Conservation (phyloP, 2,113 vertebrate genomes). For the Todiramphus saurophagus region DNA sequence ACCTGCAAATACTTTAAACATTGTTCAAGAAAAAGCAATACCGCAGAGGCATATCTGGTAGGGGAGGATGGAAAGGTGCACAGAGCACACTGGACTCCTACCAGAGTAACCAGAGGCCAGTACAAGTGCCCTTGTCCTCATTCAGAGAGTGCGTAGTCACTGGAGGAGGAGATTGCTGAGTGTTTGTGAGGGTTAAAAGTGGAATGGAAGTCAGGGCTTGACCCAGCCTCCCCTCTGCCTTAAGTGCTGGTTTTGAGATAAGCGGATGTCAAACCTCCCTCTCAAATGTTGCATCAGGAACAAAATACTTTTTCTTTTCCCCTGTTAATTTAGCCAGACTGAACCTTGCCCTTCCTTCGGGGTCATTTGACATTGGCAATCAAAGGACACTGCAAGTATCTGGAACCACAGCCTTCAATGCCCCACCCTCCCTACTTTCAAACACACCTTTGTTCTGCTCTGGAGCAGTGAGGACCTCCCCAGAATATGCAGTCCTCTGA, state of each 20-base stretch:
- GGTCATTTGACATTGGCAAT: background rate
- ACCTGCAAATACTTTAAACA: background rate
- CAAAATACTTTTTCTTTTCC: background rate
- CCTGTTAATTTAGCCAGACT: background rate
- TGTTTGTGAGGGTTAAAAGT: background rate
- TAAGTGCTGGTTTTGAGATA: background rate
- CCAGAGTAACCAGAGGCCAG: background rate
- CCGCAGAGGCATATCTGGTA: accelerated
- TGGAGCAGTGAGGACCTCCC: background rate
- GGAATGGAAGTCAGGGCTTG: background rate
- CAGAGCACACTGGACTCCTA: background rate
- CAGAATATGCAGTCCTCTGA: background rate
- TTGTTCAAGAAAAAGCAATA: background rate
- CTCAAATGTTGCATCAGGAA: background rate
- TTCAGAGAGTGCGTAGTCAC: background rate
- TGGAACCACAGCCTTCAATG: background rate
- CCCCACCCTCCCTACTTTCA: background rate
- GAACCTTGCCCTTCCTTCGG: background rate
- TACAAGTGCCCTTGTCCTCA: background rate
- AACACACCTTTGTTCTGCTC: background rate
- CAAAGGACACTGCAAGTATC: background rate
- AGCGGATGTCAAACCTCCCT: background rate
- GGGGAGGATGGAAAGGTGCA: background rate
- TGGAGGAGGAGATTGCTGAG: background rate
- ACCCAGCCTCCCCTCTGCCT: background rate